phyloP scores from a whole-genome alignment of 2,888 invertebrate species.

The Pomacea canaliculata region DNA sequence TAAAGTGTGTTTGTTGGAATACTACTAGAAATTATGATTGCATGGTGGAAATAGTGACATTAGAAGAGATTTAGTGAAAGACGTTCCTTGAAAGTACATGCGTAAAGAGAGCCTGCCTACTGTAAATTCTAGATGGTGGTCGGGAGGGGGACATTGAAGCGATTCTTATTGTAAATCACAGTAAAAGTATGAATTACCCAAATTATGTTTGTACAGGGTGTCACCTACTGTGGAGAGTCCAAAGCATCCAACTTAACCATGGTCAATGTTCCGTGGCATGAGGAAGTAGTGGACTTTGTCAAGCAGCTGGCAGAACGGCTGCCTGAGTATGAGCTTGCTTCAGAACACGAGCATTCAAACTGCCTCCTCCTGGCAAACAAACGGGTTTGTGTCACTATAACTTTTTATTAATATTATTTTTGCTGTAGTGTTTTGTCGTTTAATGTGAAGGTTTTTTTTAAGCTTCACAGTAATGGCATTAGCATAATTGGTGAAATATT shows the following conservation, averaged over 20 bases:
- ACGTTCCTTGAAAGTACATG: no score
- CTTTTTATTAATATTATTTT: neutral
- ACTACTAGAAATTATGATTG: no score
- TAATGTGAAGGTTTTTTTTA: no score
- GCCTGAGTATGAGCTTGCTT: constrained; percentile 73
- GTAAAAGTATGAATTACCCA: no score
- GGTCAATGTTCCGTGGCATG: constrained; percentile 76
- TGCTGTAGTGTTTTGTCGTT: neutral
- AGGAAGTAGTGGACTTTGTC: constrained; percentile 73
- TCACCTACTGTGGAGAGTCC: constrained; percentile 75
- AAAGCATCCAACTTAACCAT: constrained; percentile 73
- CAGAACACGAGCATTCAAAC: constrained; percentile 76
- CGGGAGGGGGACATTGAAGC: neutral
- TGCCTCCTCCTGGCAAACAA: constrained; percentile 74
- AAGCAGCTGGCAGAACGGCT: constrained; percentile 70
- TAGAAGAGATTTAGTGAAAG: no score
- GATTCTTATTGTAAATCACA: neutral
- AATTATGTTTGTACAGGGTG: constrained; percentile 69
- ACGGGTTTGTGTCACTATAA: constrained; percentile 65
- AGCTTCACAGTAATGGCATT: neutral
- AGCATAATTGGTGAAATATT: neutral
- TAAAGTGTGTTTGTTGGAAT: constrained; percentile 68
- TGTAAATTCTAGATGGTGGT: neutral
- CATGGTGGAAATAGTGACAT: no score
- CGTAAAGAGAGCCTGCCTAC: no score